Evolutionary conservation across 2,797 vertebrate genomes (phyloP).

Genomic region (Arnoldichthys spilopterus): DNA sequence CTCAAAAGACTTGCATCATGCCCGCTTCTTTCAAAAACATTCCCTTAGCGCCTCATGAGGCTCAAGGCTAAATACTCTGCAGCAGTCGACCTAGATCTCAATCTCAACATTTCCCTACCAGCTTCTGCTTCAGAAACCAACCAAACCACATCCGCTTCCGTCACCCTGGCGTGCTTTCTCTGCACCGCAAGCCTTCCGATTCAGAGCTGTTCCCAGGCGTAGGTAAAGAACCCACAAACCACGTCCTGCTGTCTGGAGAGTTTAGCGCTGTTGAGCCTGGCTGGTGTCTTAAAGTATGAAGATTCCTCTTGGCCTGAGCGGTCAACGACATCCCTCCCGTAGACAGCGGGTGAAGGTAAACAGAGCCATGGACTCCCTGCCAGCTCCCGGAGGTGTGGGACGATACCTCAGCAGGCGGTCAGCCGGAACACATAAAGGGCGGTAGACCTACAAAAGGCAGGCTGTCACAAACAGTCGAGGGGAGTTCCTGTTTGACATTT

Average conservation of each 20-base stretch:
- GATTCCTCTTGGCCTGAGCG: constrained; percentile 25
- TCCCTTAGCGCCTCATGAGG: neutral
- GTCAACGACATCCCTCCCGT: constrained; percentile 25
- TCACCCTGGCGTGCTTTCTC: neutral
- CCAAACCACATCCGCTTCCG: constrained; percentile 34
- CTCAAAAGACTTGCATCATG: constrained; percentile 12
- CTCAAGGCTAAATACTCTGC: neutral
- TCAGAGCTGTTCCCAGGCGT: neutral
- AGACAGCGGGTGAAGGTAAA: constrained; percentile 49
- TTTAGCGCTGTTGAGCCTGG: constrained; percentile 48
- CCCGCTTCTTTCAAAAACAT: constrained; percentile 2
- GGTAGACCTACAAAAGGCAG: constrained; percentile 37
- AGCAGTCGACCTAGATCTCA: constrained; percentile 36
- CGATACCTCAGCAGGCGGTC: constrained; percentile 51
- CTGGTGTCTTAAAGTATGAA: constrained; percentile 38
- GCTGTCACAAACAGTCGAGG: constrained; percentile 47
- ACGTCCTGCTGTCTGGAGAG: constrained; percentile 17
- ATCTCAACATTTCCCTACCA: constrained; percentile 18
- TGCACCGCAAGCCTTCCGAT: neutral
- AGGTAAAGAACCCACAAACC: constrained; percentile 1
- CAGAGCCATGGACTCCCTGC: constrained; percentile 42
- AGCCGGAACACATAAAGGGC: constrained; percentile 56
- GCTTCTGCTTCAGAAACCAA: constrained; percentile 23
- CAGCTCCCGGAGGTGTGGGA: constrained; percentile 51
- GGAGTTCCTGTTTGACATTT: constrained; percentile 17